A percentile compares a stretch with the other conserved stretches of the same genome.
Conservation (phyloP, 1,140 invertebrate genomes). For the Pachypsylla venusta region DNA sequence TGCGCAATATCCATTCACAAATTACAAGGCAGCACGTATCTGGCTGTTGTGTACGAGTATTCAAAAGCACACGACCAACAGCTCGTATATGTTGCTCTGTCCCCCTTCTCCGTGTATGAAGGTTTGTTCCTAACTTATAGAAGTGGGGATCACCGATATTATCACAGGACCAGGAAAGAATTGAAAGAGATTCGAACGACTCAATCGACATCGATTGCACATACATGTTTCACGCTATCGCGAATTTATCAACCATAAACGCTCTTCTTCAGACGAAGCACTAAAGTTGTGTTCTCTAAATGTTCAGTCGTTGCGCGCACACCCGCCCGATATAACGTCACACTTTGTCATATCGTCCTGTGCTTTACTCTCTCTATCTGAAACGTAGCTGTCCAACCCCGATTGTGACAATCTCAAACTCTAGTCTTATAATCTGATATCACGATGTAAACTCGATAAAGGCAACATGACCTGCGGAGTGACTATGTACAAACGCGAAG, state of each 20-base stretch:
- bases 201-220: not conserved
- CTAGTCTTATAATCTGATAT: not conserved
- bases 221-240: constrained; percentile 4
- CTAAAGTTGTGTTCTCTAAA: constrained; percentile 4
- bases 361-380: not conserved
- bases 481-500: constrained; percentile 15
- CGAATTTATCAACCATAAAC: not conserved
- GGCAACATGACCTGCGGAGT: constrained; percentile 16
- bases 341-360: constrained; percentile 10
- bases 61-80: constrained; percentile 21
- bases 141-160: constrained; percentile 18
- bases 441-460: not conserved
- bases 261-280: not conserved
- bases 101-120: constrained; percentile 25
- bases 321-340: not conserved
- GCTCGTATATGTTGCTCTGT: constrained; percentile 27
- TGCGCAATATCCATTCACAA: constrained; percentile 27
- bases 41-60: constrained; percentile 27
- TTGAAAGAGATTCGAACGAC: constrained; percentile 10
- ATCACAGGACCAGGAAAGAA: constrained; percentile 15
- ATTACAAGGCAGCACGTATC: constrained; percentile 27
- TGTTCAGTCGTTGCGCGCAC: not conserved
- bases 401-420: not conserved
- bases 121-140: constrained; percentile 22
- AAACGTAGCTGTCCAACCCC: constrained; percentile 5